A percentile compares a stretch with the other conserved stretches of the same genome.
Evolutionary conservation across 1,140 invertebrate species (phyloP).

Genomic region (Bombus affinis): DNA sequence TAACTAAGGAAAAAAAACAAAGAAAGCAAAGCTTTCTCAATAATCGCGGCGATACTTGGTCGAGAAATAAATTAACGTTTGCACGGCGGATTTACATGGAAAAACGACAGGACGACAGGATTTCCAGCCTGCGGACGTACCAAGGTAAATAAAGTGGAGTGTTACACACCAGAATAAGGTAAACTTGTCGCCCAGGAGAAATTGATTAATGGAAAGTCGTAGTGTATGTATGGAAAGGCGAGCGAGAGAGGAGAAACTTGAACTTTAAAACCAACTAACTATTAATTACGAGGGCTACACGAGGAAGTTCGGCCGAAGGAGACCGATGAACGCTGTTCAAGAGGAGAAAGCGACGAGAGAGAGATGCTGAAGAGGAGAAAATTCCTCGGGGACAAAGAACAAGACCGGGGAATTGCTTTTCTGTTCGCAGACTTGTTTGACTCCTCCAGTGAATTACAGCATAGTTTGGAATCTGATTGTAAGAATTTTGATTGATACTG

Average conservation of each 20-base stretch:
- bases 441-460: not conserved
- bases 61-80: slow-evolving; percentile 34
- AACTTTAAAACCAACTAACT: slow-evolving; percentile 43
- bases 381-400: not conserved
- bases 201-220: slow-evolving; percentile 42
- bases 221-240: too few species aligned
- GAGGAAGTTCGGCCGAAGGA: slow-evolving; percentile 1
- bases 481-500: not conserved
- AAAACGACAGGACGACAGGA: slow-evolving; percentile 3
- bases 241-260: not conserved
- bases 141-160: slow-evolving; percentile 31
- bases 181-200: slow-evolving; percentile 32
- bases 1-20: not conserved
- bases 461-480: not conserved
- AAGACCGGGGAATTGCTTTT: not conserved
- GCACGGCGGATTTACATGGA: slow-evolving; percentile 7
- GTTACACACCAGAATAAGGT: slow-evolving; percentile 39
- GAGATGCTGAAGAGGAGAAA: not conserved
- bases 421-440: slow-evolving; percentile 1
- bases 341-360: not conserved
- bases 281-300: slow-evolving; percentile 36
- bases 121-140: not conserved
- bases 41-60: not conserved
- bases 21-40: not conserved
- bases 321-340: not conserved